A percentile compares a stretch with the other conserved stretches of the same genome.
Evolutionary conservation across 2,113 vertebrate genomes (phyloP).

Genomic region (Gambusia holbrooki): DNA sequence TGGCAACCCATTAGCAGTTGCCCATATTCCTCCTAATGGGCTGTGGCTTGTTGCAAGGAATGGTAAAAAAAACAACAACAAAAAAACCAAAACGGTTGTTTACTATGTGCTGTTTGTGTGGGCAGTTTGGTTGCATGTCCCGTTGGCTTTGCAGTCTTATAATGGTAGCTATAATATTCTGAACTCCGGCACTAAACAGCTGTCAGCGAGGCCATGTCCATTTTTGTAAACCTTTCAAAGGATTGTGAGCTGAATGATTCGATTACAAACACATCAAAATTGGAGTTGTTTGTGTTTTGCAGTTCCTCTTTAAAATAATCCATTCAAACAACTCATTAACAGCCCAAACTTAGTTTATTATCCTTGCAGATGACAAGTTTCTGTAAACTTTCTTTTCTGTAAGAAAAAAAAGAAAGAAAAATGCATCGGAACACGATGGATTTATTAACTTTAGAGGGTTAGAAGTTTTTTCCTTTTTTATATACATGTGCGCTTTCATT

Average conservation of each 20-base stretch:
- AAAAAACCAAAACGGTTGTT: constrained; percentile 22
- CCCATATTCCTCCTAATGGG: constrained; percentile 48
- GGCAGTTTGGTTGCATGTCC: constrained; percentile 55
- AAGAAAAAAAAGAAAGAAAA: no score
- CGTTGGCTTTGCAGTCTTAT: constrained; percentile 48
- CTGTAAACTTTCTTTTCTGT: no score
- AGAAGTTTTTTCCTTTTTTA: background rate
- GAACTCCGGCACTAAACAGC: constrained; percentile 48
- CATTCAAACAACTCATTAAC: no score
- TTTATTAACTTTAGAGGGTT: constrained; percentile 1
- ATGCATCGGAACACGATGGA: background rate
- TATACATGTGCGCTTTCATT: background rate
- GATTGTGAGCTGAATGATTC: constrained; percentile 44
- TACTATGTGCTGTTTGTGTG: constrained; percentile 54
- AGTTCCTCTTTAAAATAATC: no score
- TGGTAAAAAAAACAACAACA: constrained; percentile 26
- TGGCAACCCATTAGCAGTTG: constrained; percentile 55
- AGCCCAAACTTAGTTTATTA: no score
- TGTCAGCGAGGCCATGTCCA: constrained; percentile 42
- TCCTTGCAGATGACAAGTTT: no score
- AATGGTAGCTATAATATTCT: constrained; percentile 58
- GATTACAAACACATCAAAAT: constrained; percentile 8
- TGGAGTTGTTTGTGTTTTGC: no score
- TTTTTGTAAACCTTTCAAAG: constrained; percentile 69
- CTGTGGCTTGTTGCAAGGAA: constrained; percentile 41